Percentiles rank a stretch among this genome's conserved stretches.
Evolutionary conservation across 2,113 vertebrate genomes (phyloP).

Genomic region (Pholis gunnellus): DNA sequence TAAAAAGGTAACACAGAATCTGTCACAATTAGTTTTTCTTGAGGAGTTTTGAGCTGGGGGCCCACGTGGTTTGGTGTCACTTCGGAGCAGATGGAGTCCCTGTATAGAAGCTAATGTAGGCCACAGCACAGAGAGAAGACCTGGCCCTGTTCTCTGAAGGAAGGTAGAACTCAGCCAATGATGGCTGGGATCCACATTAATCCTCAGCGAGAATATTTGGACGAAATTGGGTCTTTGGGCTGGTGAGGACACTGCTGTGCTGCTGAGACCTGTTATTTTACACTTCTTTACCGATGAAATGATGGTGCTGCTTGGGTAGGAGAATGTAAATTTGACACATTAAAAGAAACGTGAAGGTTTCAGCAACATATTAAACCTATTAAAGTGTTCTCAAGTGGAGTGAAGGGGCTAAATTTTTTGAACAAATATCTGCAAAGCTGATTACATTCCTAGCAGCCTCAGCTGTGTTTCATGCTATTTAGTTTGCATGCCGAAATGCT

Average conservation of each 20-base stretch:
- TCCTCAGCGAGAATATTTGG: constrained; percentile 8
- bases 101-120: constrained; percentile 66
- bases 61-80: constrained; percentile 53
- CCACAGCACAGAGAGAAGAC: constrained; percentile 63
- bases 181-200: constrained; percentile 17
- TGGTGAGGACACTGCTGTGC: neutral
- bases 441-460: neutral
- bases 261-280: neutral
- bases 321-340: neutral
- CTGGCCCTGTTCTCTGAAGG: constrained; percentile 59
- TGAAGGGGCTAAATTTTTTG: neutral
- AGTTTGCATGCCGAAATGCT: neutral
- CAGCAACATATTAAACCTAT: no score
- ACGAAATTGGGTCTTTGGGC: constrained; percentile 7
- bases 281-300: neutral
- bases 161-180: constrained; percentile 23
- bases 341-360: neutral
- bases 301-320: neutral
- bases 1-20: constrained; percentile 24
- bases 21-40: constrained; percentile 44
- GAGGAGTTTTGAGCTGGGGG: constrained; percentile 9
- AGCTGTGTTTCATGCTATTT: neutral
- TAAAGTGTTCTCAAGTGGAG: neutral
- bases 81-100: constrained; percentile 54
- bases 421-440: neutral